phyloP scores from a whole-genome alignment of 2,797 vertebrate species.

The Gobionotothen gibberifrons region DNA sequence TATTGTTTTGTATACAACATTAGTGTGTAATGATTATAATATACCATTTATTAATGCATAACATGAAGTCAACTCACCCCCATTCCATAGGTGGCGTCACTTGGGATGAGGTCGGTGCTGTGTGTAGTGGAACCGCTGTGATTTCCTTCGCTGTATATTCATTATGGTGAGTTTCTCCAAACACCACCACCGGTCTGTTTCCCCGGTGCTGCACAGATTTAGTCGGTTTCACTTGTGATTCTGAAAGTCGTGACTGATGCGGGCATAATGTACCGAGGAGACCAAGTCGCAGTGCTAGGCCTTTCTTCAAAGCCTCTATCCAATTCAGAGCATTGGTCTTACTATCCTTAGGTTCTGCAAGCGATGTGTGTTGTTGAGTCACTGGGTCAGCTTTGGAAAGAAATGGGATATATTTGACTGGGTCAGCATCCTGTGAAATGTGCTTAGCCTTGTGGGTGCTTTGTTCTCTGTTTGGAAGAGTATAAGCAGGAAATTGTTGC shows the following conservation, averaged over 20 bases:
- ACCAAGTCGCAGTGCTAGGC: neutral
- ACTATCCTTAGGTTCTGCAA: neutral
- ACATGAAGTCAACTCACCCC: slow-evolving; percentile 6
- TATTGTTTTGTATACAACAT: neutral
- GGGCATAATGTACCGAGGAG: neutral
- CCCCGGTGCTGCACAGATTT: neutral
- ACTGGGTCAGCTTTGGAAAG: neutral
- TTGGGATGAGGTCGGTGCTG: neutral
- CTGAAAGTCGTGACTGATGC: neutral
- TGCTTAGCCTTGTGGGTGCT: neutral
- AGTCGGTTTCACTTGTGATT: neutral
- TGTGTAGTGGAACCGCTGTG: neutral
- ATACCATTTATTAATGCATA: neutral
- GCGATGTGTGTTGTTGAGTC: neutral
- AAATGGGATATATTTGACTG: slow-evolving; percentile 1
- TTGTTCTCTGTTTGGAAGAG: slow-evolving; percentile 1
- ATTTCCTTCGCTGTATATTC: neutral
- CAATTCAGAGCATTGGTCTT: neutral
- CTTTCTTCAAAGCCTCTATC: neutral
- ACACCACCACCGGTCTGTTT: neutral
- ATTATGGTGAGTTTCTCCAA: neutral
- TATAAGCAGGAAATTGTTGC: neutral
- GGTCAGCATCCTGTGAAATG: slow-evolving; percentile 4
- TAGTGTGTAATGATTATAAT: neutral
- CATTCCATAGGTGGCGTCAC: neutral